Conservation (phyloP, 2,113 vertebrate species). For the Centropus unirufus region DNA sequence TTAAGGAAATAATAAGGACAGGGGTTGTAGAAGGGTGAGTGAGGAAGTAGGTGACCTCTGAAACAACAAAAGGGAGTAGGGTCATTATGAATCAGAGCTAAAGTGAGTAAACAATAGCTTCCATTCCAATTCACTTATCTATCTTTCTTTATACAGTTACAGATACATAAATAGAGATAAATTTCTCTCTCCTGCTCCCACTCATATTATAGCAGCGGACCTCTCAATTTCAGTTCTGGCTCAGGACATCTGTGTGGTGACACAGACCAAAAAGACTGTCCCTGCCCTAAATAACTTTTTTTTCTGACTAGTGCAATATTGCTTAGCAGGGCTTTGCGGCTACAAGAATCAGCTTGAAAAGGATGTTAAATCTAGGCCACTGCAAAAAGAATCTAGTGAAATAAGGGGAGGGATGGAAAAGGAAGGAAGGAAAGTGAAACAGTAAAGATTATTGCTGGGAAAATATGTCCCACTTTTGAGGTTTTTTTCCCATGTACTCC, state of each 20-base stretch:
- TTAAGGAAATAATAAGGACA: neutral
- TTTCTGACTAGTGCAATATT: neutral
- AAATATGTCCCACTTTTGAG: constrained; percentile 41
- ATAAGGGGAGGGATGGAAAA: neutral
- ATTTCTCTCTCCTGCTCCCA: neutral
- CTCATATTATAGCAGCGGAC: neutral
- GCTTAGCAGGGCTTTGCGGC: constrained; percentile 38
- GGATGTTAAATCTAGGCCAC: constrained; percentile 58
- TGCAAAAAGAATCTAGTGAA: constrained; percentile 28
- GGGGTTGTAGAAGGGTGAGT: neutral
- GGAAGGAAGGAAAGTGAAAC: neutral
- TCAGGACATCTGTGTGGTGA: neutral
- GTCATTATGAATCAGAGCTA: neutral
- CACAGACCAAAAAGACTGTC: neutral
- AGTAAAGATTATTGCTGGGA: neutral
- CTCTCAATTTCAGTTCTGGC: neutral
- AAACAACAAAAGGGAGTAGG: neutral
- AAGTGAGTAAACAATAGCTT: neutral
- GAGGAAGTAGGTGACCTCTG: neutral
- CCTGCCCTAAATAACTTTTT: constrained; percentile 47
- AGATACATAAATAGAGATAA: neutral
- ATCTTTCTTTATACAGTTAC: too few relatives aligned
- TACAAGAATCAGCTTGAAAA: constrained; percentile 23
- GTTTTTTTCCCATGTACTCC: neutral
- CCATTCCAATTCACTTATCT: neutral